Conservation (phyloP, 2,888 invertebrate genomes). For the Eupithecia exiguata region DNA sequence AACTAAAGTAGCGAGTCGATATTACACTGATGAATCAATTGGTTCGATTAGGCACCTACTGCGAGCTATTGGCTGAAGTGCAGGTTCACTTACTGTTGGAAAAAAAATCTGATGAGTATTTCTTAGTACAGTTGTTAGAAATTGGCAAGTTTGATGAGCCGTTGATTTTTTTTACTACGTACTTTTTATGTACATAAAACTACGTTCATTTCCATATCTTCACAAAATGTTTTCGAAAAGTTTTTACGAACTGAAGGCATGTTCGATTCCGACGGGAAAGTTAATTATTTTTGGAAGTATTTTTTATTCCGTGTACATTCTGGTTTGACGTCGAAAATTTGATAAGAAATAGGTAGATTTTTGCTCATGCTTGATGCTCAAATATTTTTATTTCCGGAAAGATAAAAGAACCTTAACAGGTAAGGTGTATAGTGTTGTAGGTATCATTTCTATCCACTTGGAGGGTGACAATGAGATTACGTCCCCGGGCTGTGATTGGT, state of each 20-base stretch:
- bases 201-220: neutral
- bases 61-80: no score
- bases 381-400: neutral
- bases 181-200: neutral
- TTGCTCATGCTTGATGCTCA: neutral
- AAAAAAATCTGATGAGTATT: no score
- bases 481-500: conserved; percentile 64
- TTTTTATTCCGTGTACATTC: neutral
- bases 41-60: no score
- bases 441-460: conserved; percentile 21
- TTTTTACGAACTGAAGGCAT: neutral
- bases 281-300: neutral
- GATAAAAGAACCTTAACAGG: neutral
- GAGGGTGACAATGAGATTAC: conserved; percentile 71
- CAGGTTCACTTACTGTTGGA: no score
- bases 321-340: no score
- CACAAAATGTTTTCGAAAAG: neutral
- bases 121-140: no score
- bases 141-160: neutral
- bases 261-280: neutral
- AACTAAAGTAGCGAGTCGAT: neutral
- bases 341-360: no score
- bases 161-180: neutral
- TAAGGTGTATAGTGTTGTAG: neutral
- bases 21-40: no score